Conservation (phyloP, 2,113 vertebrate genomes). For the Vulpes ferrilata region DNA sequence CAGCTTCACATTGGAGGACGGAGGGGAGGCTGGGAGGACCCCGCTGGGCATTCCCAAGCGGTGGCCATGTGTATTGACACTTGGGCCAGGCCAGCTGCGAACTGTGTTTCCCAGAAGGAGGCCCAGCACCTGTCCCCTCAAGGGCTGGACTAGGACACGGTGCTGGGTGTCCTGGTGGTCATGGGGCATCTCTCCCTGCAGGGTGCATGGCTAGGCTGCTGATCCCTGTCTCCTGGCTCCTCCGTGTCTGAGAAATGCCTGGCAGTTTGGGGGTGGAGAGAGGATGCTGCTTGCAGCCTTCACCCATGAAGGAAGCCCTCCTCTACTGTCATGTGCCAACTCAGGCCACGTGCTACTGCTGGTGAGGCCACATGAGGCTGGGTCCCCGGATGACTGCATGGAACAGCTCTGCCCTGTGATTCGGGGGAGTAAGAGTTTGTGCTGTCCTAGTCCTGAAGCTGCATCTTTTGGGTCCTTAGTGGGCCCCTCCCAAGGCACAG, state of each 20-base stretch:
- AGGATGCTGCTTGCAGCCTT: rapidly evolving
- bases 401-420: rapidly evolving
- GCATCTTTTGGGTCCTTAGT: rapidly evolving
- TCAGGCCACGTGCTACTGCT: rapidly evolving
- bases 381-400: rapidly evolving
- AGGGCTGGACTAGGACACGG: rapidly evolving
- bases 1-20: neutral
- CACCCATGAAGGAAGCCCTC: rapidly evolving
- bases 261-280: neutral
- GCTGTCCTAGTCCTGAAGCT: rapidly evolving
- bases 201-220: rapidly evolving
- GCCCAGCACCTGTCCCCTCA: neutral
- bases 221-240: rapidly evolving
- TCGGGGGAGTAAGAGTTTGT: rapidly evolving
- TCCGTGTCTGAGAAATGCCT: rapidly evolving
- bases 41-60: neutral
- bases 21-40: rapidly evolving
- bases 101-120: neutral
- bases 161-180: rapidly evolving
- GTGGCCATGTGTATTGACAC: rapidly evolving
- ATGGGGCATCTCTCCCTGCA: rapidly evolving
- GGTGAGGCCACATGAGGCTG: too few relatives aligned
- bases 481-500: neutral
- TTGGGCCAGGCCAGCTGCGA: rapidly evolving
- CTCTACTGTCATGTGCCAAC: too few relatives aligned